Percentiles rank a stretch among this genome's conserved stretches.
Evolutionary conservation across 1,140 invertebrate genomes (phyloP).

Genomic region (Cydia fagiglandana): DNA sequence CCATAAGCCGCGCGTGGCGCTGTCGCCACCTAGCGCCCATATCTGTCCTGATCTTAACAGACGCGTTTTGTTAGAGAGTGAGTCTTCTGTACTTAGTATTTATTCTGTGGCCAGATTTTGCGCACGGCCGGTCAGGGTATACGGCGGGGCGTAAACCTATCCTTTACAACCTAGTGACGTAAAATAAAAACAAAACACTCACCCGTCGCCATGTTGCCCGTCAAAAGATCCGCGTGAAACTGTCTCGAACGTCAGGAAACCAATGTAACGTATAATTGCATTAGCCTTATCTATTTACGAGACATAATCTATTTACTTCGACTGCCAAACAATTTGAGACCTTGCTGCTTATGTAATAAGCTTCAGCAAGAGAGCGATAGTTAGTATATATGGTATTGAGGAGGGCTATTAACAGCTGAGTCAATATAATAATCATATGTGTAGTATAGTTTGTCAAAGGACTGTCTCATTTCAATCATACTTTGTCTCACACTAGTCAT

Average conservation of each 20-base stretch:
- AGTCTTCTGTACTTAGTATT: too few relatives aligned
- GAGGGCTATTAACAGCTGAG: neutral
- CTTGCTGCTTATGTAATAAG: neutral
- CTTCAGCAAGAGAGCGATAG: neutral
- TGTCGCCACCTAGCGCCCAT: too few relatives aligned
- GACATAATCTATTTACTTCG: constrained; percentile 20
- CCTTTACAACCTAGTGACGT: neutral
- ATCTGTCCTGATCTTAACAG: too few relatives aligned
- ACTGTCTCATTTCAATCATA: too few relatives aligned
- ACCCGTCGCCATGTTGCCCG: neutral
- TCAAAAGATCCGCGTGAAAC: neutral
- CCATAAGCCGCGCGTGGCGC: too few relatives aligned
- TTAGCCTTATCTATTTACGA: constrained; percentile 13
- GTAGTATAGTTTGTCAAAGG: too few relatives aligned
- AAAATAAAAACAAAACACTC: neutral
- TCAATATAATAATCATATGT: neutral
- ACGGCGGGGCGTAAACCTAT: too few relatives aligned
- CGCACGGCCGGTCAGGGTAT: too few relatives aligned
- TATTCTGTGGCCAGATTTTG: too few relatives aligned
- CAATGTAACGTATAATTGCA: constrained; percentile 10
- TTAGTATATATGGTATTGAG: neutral
- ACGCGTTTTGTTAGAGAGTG: too few relatives aligned
- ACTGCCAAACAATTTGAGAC: neutral
- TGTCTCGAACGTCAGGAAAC: neutral
- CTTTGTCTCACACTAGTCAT: too few relatives aligned